A percentile compares a stretch with the other conserved stretches of the same genome.
phyloP scores from a whole-genome alignment of 2,888 invertebrate species.

The Mayetiola destructor region DNA sequence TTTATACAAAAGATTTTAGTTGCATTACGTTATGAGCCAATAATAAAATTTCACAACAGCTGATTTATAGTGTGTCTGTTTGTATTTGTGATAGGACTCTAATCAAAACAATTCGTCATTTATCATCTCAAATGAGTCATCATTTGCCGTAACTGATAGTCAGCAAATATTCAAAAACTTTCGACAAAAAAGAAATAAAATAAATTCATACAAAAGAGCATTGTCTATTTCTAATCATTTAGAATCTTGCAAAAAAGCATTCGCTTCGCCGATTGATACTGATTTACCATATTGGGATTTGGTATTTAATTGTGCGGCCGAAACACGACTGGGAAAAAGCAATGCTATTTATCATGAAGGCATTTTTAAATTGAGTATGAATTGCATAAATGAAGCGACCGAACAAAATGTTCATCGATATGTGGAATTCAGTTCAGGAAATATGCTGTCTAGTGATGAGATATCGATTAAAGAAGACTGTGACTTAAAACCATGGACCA shows the following conservation, averaged over 20 bases:
- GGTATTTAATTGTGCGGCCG: slow-evolving; percentile 82
- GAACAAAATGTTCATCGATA: slow-evolving; percentile 51
- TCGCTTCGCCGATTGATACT: slow-evolving; percentile 43
- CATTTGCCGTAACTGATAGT: too few species aligned
- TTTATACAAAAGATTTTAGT: too few species aligned
- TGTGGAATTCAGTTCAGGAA: slow-evolving; percentile 74
- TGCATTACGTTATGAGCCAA: too few species aligned
- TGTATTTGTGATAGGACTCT: too few species aligned
- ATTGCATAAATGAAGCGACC: slow-evolving; percentile 67
- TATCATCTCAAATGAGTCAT: too few species aligned
- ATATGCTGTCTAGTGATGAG: slow-evolving; percentile 68
- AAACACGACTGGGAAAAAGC: slow-evolving; percentile 76
- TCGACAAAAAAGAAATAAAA: too few species aligned
- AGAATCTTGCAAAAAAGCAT: slow-evolving; percentile 71
- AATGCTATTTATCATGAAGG: slow-evolving; percentile 86
- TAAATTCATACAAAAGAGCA: background rate
- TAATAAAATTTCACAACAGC: too few species aligned
- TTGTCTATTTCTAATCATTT: too few species aligned
- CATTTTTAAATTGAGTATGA: slow-evolving; percentile 64
- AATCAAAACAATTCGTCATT: too few species aligned
- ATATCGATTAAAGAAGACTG: slow-evolving; percentile 60
- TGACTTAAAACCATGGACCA: slow-evolving; percentile 69
- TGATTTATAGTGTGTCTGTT: too few species aligned
- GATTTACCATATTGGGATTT: slow-evolving; percentile 45
- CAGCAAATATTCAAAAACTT: too few species aligned